A percentile compares a stretch with the other conserved stretches of the same genome.
Evolutionary conservation across 2,113 vertebrate species (phyloP).

Genomic region (Grantiella picta): DNA sequence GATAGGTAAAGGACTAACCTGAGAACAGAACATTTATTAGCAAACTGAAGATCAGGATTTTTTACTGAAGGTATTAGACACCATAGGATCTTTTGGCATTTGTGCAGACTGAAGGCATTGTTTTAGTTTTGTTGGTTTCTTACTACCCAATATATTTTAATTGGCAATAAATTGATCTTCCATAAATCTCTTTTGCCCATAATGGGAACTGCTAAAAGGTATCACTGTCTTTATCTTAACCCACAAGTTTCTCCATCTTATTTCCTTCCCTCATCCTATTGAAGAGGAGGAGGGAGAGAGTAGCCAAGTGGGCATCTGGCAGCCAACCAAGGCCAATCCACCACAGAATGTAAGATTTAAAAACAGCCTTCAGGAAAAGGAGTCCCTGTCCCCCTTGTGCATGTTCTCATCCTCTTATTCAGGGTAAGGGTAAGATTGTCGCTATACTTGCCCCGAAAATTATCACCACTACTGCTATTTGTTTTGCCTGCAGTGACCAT

Average conservation of each 20-base stretch:
- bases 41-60: not conserved
- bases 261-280: not conserved
- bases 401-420: not conserved
- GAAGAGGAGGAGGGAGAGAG: not conserved
- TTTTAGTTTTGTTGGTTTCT: not conserved
- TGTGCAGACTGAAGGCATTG: not conserved
- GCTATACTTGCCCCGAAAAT: not conserved
- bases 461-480: not conserved
- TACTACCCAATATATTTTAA: not conserved
- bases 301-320: not conserved
- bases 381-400: fast-evolving
- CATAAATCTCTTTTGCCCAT: not conserved
- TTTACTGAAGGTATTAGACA: not conserved
- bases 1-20: not conserved
- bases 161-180: not conserved
- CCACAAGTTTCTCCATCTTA: not conserved
- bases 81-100: not conserved
- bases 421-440: not conserved
- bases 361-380: not conserved
- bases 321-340: not conserved
- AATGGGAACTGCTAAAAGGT: not conserved
- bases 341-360: not conserved
- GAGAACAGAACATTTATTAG: not conserved
- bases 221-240: not conserved
- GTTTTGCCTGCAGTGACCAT: not conserved